phyloP scores from a whole-genome alignment of 2,113 vertebrate genomes.

The Lonchura striata region DNA sequence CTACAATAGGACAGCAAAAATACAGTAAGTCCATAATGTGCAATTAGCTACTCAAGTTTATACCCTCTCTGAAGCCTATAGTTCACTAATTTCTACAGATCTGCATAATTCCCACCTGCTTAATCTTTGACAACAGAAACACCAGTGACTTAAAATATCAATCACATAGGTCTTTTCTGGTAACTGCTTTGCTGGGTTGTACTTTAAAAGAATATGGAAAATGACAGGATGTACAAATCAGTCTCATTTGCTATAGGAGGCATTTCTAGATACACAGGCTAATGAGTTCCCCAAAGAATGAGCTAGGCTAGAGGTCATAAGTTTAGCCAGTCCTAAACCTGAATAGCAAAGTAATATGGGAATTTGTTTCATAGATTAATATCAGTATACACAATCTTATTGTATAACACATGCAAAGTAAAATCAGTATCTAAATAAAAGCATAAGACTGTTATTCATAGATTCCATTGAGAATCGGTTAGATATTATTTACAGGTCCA shows the following conservation, averaged over 20 bases:
- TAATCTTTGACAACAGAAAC: background rate
- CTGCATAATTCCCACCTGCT: background rate
- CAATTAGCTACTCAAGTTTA: background rate
- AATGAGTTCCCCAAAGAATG: slow-evolving; percentile 48
- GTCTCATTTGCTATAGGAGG: background rate
- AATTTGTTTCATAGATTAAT: background rate
- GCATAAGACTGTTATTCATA: background rate
- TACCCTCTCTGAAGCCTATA: background rate
- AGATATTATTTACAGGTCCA: background rate
- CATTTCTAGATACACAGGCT: background rate
- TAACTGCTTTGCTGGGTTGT: background rate
- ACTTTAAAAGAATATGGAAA: background rate
- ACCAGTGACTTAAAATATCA: background rate
- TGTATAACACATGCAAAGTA: background rate
- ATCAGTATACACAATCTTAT: background rate
- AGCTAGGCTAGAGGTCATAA: background rate
- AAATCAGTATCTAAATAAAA: background rate
- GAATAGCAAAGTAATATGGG: background rate
- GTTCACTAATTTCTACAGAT: background rate
- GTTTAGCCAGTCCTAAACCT: background rate
- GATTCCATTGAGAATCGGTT: background rate
- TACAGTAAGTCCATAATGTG: background rate
- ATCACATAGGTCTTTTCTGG: background rate
- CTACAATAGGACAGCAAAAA: background rate
- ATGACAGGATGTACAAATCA: background rate